These are phyloP conservation scores for Eupeodes latifasciatus DNA, from an alignment of 2,888 invertebrate species.

Conservation along the genomic window DNA sequence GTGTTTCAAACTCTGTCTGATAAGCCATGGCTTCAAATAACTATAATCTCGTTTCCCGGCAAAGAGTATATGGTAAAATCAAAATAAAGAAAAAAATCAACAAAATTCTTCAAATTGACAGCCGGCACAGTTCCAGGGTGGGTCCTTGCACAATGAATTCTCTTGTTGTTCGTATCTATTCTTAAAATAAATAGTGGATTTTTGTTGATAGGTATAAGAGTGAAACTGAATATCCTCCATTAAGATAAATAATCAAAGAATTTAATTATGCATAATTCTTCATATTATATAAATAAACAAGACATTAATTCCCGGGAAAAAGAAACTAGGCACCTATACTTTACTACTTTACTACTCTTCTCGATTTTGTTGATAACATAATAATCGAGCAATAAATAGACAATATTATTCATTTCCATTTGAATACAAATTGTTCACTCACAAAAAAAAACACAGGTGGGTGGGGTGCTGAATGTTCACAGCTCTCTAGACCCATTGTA, in stretches of 20 bases:
- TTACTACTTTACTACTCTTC: too few species aligned
- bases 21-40: slow-evolving; percentile 33
- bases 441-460: slow-evolving; percentile 65
- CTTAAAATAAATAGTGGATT: neutral
- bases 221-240: neutral
- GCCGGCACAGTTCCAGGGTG: slow-evolving; percentile 60
- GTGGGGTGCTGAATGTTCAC: slow-evolving; percentile 60
- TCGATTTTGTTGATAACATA: slow-evolving; percentile 15
- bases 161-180: slow-evolving; percentile 55
- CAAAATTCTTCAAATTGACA: slow-evolving; percentile 41
- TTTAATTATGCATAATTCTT: neutral
- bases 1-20: slow-evolving; percentile 37
- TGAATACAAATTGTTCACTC: slow-evolving; percentile 29
- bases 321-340: neutral
- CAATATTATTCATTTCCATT: slow-evolving; percentile 64
- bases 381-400: slow-evolving; percentile 41
- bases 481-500: slow-evolving; percentile 27
- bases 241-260: neutral
- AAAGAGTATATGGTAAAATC: neutral
- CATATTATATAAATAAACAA: slow-evolving; percentile 24
- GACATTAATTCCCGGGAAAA: neutral
- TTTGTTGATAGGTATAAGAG: neutral
- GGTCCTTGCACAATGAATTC: slow-evolving; percentile 69
- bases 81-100: neutral
- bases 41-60: neutral